phyloP scores from a whole-genome alignment of 2,888 invertebrate species.

The Dryomyza anilis region DNA sequence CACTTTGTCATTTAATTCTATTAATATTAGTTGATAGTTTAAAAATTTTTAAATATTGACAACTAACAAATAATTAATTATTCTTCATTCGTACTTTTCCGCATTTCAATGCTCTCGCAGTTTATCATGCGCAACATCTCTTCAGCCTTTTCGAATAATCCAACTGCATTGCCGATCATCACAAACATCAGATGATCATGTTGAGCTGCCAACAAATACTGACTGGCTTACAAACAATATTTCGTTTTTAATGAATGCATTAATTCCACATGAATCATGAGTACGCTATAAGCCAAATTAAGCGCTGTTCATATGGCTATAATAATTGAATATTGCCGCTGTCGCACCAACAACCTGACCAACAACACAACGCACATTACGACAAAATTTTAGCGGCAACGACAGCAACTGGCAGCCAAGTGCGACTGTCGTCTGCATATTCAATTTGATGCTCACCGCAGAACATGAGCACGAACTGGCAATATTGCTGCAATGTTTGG shows the following conservation, averaged over 20 bases:
- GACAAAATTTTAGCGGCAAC: background rate
- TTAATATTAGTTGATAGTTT: no score
- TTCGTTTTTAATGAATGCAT: slow-evolving; percentile 5
- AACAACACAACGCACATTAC: background rate
- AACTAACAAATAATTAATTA: no score
- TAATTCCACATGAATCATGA: no score
- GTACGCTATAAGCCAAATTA: slow-evolving; percentile 51
- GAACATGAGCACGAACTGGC: no score
- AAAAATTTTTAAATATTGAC: no score
- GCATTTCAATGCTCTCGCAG: no score
- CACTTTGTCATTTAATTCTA: no score
- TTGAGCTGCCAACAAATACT: background rate
- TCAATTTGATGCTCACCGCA: slow-evolving; percentile 5
- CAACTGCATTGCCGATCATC: background rate
- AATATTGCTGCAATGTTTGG: slow-evolving; percentile 21
- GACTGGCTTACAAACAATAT: background rate
- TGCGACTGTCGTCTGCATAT: slow-evolving; percentile 1
- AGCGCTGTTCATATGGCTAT: slow-evolving; percentile 45
- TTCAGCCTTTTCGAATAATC: no score
- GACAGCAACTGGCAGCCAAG: background rate
- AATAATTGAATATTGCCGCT: background rate
- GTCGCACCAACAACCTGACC: background rate
- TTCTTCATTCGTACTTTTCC: no score
- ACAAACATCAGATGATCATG: background rate
- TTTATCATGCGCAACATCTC: no score